A percentile compares a stretch with the other conserved stretches of the same genome.
These are phyloP conservation scores for Nephrotoma appendiculata DNA, from an alignment of 2,888 invertebrate species.

Conservation along the genomic window DNA sequence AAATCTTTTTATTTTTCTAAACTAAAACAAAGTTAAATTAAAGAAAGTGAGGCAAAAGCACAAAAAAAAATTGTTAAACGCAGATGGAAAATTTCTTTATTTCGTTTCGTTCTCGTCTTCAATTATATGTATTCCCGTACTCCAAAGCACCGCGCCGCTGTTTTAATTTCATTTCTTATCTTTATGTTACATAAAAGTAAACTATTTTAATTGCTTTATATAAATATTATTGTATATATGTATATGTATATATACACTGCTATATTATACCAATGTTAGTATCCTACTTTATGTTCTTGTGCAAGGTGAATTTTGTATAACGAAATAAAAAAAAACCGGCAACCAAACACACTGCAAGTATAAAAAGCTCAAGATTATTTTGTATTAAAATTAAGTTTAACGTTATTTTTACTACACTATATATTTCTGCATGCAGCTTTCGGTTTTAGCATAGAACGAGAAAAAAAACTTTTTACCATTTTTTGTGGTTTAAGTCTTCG, in stretches of 20 bases:
- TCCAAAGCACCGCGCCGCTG: background rate
- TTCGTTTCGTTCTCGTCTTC: background rate
- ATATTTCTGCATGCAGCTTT: background rate
- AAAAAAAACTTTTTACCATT: background rate
- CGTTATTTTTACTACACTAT: background rate
- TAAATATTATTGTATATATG: background rate
- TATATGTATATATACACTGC: background rate
- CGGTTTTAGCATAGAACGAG: background rate
- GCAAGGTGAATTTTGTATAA: background rate
- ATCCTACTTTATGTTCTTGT: background rate
- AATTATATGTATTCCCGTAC: background rate
- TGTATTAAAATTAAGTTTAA: background rate
- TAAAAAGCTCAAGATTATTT: background rate
- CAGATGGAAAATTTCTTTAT: background rate
- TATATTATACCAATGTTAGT: no score
- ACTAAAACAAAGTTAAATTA: background rate
- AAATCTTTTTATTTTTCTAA: background rate
- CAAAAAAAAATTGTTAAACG: background rate
- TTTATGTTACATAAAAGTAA: background rate
- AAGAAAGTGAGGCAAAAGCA: background rate
- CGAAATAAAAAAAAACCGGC: background rate
- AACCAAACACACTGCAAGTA: background rate
- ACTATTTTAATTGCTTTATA: constrained; percentile 3
- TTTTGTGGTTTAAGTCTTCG: background rate
- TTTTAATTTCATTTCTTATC: background rate